Base-by-base conservation (phyloP, 2,113 vertebrate genomes). In the Psittacula cyanocephala region DNA sequence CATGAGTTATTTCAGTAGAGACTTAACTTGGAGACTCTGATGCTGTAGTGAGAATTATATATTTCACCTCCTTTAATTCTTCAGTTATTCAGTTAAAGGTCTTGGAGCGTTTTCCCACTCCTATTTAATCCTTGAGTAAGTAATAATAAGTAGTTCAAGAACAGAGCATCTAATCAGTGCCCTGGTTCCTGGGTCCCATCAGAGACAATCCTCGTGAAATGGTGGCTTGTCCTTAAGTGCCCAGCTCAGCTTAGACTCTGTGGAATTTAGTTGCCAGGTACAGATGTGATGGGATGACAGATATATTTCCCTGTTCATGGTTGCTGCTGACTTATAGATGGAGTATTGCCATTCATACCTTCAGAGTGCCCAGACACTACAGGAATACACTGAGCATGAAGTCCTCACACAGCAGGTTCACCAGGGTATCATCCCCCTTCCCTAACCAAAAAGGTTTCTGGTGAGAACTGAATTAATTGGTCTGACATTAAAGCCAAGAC, bases 91-190 rank as follows among this genome's bases (percentile, higher is more conserved):
- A 64, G 43, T 79, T 80, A 95, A 95, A 95, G 70, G 63, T 93
- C 81, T 95, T 89, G 41, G 81, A 95, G 70, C 62, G 77, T 28
- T 85, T 91, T 80, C 41, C 35, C 47, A 91, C 37, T 91, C 70
- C 91, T 96, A 92, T 91, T 95, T 97, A 95, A 95, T 76, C 62
- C 46, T 87, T 0, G 0, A 85, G 53, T 33, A 33, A 55, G 53
- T 55, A 55, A 55, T 12, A 31, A 31, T 72, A 97, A 94, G 89
- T 96, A 94, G 87, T 93, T 92, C 96, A 96, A 91, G 87, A 96
- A 37, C 87, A 94, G 62, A 81, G 49, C 29, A 59, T 50, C 70
- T 91, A 49, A 63, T 81, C 70, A 29, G 67, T 81, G 96, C 57
- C 93, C 93, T 91, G 53, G 53, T 95, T 97, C 57, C 63, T 63